Conservation (phyloP, 2,113 vertebrate species). For the Blennius ocellaris region DNA sequence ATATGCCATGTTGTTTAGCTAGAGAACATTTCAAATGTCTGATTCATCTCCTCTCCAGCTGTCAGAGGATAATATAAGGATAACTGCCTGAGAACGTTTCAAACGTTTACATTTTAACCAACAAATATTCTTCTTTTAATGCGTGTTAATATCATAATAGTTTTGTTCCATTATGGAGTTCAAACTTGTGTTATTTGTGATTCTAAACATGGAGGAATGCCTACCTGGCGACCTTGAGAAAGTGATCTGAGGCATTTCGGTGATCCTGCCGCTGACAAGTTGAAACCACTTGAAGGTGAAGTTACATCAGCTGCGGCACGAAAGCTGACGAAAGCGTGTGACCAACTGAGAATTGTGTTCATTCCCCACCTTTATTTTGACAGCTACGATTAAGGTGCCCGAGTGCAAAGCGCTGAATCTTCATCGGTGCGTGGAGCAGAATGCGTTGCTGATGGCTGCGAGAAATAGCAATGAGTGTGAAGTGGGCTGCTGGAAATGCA, state of each 20-base stretch:
- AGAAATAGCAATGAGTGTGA: conserved; percentile 18
- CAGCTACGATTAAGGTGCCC: conserved; percentile 23
- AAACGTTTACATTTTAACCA: too few species aligned
- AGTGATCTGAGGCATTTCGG: background rate
- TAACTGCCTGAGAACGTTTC: too few species aligned
- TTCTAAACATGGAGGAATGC: too few species aligned
- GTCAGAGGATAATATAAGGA: too few species aligned
- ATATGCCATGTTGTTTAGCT: too few species aligned
- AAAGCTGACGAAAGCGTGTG: background rate
- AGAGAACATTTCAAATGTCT: too few species aligned
- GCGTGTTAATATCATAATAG: too few species aligned
- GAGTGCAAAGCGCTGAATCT: conserved; percentile 20
- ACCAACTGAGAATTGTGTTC: conserved; percentile 10
- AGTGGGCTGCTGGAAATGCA: conserved; percentile 1
- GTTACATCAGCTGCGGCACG: conserved; percentile 25
- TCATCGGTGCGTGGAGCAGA: background rate
- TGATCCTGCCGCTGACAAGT: conserved; percentile 9
- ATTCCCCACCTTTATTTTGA: background rate
- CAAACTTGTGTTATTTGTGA: too few species aligned
- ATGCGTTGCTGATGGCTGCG: conserved; percentile 5
- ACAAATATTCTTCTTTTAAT: too few species aligned
- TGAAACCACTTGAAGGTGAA: conserved; percentile 16
- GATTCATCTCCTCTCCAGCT: too few species aligned
- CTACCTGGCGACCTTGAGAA: background rate
- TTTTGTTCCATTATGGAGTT: too few species aligned